Evolutionary conservation across 2,888 invertebrate genomes (phyloP), one percentile per base, ranked within the genome.

Genomic region (Drosophila buzzatii): DNA sequence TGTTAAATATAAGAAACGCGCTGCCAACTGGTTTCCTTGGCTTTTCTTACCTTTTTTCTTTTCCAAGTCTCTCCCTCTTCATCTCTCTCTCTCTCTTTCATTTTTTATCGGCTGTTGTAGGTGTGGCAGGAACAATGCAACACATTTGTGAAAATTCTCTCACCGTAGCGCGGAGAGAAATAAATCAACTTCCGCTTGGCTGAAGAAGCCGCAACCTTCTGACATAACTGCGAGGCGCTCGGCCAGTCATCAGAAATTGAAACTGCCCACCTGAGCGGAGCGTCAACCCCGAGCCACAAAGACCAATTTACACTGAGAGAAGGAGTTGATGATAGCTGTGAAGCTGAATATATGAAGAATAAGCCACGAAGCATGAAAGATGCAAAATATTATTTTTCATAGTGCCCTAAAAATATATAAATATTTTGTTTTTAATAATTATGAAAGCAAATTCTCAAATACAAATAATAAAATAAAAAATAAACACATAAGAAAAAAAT

Each of bases 151-250:
- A 52, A 81, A 84, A 88, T 75, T 85, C 88, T 86, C 88, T 78
- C 88, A 88, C 81, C 83, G 56, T 70, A 53, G 66, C 57, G 60
- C 23, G 53, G 61, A 79, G 70, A 53, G 68, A 84, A 83, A 91
- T 91, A 91, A 91, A 91, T 91, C 88, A 91, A 91, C 91, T 91
- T 91, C 91, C 91, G 91, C 91, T 91, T 91, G 80, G 85, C 65
- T 90, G 89, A 68, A 59, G 82, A 79, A 75, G 65, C 66, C 62
- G 44, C 73, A 53, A 57, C 63, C 73, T 58, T 56, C 84, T 82
- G 86, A 84, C 89, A 86, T 89, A 89, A 89, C 89, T 86, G 70
- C 74, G 78, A 82, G 72, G 80, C 81, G 81, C 78, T 70, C 80
- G 75, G 81, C 57, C 81, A 88, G 70, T 73, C 82, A 73, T 82